Evolutionary conservation across 1,140 invertebrate genomes (phyloP).

Genomic region (Psix sp.): DNA sequence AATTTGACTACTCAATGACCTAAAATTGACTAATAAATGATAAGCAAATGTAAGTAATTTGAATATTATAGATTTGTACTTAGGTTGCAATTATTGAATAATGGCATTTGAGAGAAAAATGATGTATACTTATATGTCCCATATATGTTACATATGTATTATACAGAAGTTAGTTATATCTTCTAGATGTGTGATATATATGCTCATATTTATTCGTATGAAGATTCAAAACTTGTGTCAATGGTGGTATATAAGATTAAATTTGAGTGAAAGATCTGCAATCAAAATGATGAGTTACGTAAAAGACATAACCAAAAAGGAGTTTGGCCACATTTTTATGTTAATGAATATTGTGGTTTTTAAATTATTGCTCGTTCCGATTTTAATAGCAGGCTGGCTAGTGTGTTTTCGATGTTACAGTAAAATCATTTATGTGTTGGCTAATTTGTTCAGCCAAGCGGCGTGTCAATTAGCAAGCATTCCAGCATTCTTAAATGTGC

Average conservation of each 20-base stretch:
- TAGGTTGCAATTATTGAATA: too few species aligned
- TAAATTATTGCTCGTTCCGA: slow-evolving; percentile 30
- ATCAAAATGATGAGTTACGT: slow-evolving; percentile 35
- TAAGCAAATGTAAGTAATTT: too few species aligned
- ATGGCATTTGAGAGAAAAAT: too few species aligned
- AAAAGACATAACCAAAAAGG: slow-evolving; percentile 25
- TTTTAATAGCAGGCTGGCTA: slow-evolving; percentile 16
- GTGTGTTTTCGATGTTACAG: slow-evolving; percentile 50
- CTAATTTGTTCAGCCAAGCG: slow-evolving; percentile 39
- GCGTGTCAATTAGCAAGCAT: slow-evolving; percentile 26
- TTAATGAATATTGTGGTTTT: slow-evolving; percentile 33
- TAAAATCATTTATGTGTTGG: slow-evolving; percentile 53
- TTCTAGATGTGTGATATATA: too few species aligned
- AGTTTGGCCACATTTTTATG: slow-evolving; percentile 45
- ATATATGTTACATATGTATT: too few species aligned
- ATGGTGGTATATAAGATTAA: slow-evolving; percentile 15
- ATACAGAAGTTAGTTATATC: too few species aligned
- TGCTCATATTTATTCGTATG: too few species aligned
- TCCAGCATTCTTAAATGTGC: slow-evolving; percentile 3
- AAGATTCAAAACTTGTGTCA: slow-evolving; percentile 18
- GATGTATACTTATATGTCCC: too few species aligned
- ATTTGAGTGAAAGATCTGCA: slow-evolving; percentile 23
- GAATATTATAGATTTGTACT: too few species aligned
- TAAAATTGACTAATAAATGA: too few species aligned
- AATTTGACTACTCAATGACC: too few species aligned